These are phyloP conservation scores for Dicrurus megarhynchus DNA, from an alignment of 2,113 vertebrate species.

Conservation along the genomic window DNA sequence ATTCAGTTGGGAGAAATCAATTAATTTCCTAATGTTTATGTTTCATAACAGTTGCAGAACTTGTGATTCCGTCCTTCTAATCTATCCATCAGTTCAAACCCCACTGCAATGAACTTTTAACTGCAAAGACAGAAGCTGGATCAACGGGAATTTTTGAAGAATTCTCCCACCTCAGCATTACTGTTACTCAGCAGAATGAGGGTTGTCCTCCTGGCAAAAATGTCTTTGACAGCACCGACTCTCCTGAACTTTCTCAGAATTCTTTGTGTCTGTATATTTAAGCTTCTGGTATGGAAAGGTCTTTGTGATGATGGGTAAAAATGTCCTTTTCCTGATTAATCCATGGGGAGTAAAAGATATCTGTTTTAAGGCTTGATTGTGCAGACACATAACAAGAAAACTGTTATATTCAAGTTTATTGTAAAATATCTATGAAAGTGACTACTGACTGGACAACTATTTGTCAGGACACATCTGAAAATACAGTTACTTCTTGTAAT, in stretches of 20 bases:
- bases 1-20: constrained; percentile 14
- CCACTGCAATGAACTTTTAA: not conserved
- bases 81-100: not conserved
- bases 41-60: constrained; percentile 10
- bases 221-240: not conserved
- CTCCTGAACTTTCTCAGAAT: not conserved
- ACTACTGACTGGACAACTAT: not conserved
- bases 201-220: not conserved
- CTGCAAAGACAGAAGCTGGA: not conserved
- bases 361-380: not conserved
- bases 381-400: not conserved
- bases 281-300: not conserved
- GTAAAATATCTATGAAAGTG: not conserved
- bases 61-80: not conserved
- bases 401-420: not conserved
- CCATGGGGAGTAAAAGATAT: not conserved
- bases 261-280: not conserved
- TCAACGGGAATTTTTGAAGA: not conserved
- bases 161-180: constrained; percentile 7
- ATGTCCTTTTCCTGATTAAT: not conserved
- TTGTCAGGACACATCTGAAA: not conserved
- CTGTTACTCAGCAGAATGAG: not conserved
- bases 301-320: not conserved
- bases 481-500: not conserved
- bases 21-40: constrained; percentile 8